A percentile compares a stretch with the other conserved stretches of the same genome.
Conservation (phyloP, 2,888 invertebrate species). For the Cordylochernes scorpioides region DNA sequence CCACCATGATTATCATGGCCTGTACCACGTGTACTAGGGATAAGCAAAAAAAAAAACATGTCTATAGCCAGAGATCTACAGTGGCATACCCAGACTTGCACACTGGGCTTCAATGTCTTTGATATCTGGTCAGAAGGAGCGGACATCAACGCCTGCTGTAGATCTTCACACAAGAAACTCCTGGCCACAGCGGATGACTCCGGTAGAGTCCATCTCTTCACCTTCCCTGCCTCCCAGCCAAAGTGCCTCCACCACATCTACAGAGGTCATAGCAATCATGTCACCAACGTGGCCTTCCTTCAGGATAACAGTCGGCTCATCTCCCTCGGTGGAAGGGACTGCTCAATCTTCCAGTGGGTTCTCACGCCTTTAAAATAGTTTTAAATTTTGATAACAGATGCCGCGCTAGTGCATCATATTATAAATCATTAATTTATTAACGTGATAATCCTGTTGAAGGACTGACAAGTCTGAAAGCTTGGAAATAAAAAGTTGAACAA, state of each 20-base stretch:
- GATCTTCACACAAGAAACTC: conserved; percentile 35
- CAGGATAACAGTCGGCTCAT: conserved; percentile 54
- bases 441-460: too few species aligned
- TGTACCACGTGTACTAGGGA: too few species aligned
- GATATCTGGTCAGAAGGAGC: conserved; percentile 70
- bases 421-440: too few species aligned
- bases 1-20: too few species aligned
- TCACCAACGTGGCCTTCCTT: conserved; percentile 54
- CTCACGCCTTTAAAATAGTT: too few species aligned
- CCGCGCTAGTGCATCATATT: too few species aligned
- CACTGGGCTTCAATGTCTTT: conserved; percentile 45
- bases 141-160: conserved; percentile 47
- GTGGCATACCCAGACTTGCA: conserved; percentile 54
- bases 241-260: conserved; percentile 55
- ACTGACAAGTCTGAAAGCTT: too few species aligned
- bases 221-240: conserved; percentile 55
- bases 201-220: conserved; percentile 62
- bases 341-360: conserved; percentile 71
- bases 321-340: conserved; percentile 65
- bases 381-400: too few species aligned
- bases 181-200: conserved; percentile 63
- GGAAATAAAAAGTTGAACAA: too few species aligned
- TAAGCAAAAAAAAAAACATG: too few species aligned
- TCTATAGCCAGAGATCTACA: conserved; percentile 41
- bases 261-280: conserved; percentile 69